Evolutionary conservation across 1,140 invertebrate species (phyloP).

Genomic region (Zaprionus ghesquierei): DNA sequence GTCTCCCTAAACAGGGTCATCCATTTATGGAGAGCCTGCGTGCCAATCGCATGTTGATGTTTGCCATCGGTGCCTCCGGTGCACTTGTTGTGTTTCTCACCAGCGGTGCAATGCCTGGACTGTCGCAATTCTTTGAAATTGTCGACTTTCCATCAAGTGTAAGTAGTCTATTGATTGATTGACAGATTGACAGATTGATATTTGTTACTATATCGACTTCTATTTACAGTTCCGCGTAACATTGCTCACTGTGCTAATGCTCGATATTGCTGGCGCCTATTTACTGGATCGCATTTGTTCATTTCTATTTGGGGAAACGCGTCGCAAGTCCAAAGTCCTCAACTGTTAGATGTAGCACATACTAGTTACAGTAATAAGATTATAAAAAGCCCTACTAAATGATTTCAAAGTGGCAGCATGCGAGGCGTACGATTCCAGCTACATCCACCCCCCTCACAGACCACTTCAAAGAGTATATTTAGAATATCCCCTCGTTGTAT

Average conservation of each 20-base stretch:
- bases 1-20: conserved; percentile 89
- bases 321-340: conserved; percentile 70
- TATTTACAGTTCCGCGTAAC: conserved; percentile 92
- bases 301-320: conserved; percentile 90
- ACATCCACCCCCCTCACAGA: not conserved
- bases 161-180: conserved; percentile 72
- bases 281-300: conserved; percentile 92
- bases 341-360: conserved; percentile 52
- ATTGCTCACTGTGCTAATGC: conserved; percentile 90
- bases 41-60: conserved; percentile 96
- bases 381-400: not conserved
- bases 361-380: not conserved
- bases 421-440: not conserved
- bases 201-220: no score
- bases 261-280: conserved; percentile 92
- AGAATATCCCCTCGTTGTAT: not conserved
- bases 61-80: conserved; percentile 91
- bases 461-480: not conserved
- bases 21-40: conserved; percentile 98
- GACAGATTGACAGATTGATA: not conserved
- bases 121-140: conserved; percentile 93
- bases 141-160: conserved; percentile 94
- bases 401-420: not conserved
- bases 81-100: conserved; percentile 90
- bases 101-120: conserved; percentile 89